These are phyloP conservation scores for Saxidomus purpurata DNA, from an alignment of 1,140 invertebrate genomes.

Conservation along the genomic window DNA sequence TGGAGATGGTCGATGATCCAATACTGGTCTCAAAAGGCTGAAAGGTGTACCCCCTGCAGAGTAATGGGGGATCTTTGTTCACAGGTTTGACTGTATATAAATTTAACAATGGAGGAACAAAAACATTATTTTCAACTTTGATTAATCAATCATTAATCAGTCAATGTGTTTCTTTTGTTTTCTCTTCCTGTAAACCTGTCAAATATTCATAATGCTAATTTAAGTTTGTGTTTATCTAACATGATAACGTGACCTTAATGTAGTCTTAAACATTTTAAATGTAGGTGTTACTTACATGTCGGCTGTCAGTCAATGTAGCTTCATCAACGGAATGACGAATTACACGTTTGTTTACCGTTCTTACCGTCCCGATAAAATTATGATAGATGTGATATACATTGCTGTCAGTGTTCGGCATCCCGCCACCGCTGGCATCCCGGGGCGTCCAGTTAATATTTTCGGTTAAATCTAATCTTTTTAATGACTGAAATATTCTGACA, in stretches of 20 bases:
- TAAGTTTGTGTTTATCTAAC: not conserved
- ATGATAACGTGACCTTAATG: not conserved
- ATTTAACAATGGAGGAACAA: too few relatives aligned
- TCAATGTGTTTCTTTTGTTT: not conserved
- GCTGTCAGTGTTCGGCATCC: not conserved
- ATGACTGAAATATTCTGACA: constrained; percentile 9
- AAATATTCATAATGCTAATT: not conserved
- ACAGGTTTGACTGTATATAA: too few relatives aligned
- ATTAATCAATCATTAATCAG: too few relatives aligned
- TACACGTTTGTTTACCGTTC: not conserved
- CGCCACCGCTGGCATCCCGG: not conserved
- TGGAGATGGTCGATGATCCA: too few relatives aligned
- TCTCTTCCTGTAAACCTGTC: not conserved
- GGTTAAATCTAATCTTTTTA: constrained; percentile 22
- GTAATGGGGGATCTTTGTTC: too few relatives aligned
- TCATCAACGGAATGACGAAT: not conserved
- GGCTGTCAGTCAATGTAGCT: not conserved
- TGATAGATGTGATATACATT: constrained; percentile 19
- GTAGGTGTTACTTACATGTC: constrained; percentile 4
- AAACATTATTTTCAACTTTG: too few relatives aligned
- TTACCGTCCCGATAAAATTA: constrained; percentile 2
- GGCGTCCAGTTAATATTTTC: not conserved
- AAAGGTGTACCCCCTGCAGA: too few relatives aligned
- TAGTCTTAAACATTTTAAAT: not conserved
- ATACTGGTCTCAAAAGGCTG: too few relatives aligned